These are phyloP conservation scores for Syrphus vitripennis DNA, from an alignment of 2,888 invertebrate genomes.

Conservation along the genomic window DNA sequence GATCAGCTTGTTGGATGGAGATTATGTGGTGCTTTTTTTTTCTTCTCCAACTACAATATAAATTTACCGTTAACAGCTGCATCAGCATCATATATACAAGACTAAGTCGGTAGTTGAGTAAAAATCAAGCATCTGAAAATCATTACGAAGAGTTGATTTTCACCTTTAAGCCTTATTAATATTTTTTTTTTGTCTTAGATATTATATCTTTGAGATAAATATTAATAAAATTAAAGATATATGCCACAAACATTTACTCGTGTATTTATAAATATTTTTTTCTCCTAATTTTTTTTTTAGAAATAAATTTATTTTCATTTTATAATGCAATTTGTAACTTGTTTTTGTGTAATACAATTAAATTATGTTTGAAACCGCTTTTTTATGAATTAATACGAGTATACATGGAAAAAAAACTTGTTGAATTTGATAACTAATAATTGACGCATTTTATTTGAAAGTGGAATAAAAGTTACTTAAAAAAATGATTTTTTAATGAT, in stretches of 20 bases:
- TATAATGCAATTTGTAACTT: neutral
- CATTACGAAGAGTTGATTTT: neutral
- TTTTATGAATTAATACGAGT: neutral
- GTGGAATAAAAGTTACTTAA: too few relatives aligned
- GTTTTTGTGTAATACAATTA: neutral
- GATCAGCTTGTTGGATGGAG: constrained; percentile 1
- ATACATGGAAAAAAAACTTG: too few relatives aligned
- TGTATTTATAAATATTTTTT: too few relatives aligned
- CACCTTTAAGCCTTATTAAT: neutral
- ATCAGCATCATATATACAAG: neutral
- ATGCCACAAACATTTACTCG: too few relatives aligned
- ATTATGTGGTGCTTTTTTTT: neutral
- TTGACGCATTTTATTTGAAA: too few relatives aligned
- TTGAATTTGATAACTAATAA: neutral
- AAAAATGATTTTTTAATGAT: too few relatives aligned
- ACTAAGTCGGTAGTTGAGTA: neutral
- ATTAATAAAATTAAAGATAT: neutral
- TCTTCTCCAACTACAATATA: neutral
- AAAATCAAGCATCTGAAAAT: neutral
- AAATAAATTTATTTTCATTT: neutral
- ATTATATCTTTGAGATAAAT: neutral
- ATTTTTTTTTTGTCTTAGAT: neutral
- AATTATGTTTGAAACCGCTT: neutral
- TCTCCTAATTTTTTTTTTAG: neutral
- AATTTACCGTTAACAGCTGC: constrained; percentile 2